Base-by-base conservation (phyloP, 2,888 invertebrate genomes). In the Drosophila limbata region DNA sequence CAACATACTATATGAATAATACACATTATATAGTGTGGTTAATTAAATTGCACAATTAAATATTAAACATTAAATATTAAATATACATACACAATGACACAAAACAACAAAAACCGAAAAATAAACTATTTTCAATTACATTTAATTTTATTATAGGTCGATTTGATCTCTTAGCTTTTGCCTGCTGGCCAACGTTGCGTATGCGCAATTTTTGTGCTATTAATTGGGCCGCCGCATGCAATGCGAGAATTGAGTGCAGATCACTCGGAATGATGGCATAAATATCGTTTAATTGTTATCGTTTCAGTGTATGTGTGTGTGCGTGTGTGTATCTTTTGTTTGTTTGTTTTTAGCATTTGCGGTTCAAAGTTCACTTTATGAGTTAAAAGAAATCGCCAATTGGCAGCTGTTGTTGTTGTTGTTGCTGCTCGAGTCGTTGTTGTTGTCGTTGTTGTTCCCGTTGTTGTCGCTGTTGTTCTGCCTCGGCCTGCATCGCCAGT, bases 261-360 rank as follows among this genome's bases (percentile, higher is more conserved):
- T 69, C 69, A 57, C 60, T 73, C 47, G 44, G 15, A 35, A 40
- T 69, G 50, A 60, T 79, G 76, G 69, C 76, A 72, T 85, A 83
- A 83, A 83, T 83, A 83, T 83, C 83, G 69, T 81, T 83, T 68
- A 62, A 80, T 79, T 82, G 56, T 67, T 62, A 13, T 67, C 66
- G 51, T 25, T 63, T 57, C 67, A 52, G 42, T 39, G 73, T 33
- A 31, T 48, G 21, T 35, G 10, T 61, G 40, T 60, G 57, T 51
- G 44, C 52, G 8, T 35, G 55, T 61, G 25, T 55, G 11, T 37
- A 5, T 39, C 31, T 42, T n/a, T 13, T 11, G 6, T 53, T 13
- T 11, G 6, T 53, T 28, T 53, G 13, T 33, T 35, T 48, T 47
- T 48, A 55, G 19, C 45, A 50, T 40, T 64, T 21, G n/a, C 15